Percentiles rank a stretch among this genome's conserved stretches.
Conservation (phyloP, 2,797 vertebrate species). For the Falco columbarius region DNA sequence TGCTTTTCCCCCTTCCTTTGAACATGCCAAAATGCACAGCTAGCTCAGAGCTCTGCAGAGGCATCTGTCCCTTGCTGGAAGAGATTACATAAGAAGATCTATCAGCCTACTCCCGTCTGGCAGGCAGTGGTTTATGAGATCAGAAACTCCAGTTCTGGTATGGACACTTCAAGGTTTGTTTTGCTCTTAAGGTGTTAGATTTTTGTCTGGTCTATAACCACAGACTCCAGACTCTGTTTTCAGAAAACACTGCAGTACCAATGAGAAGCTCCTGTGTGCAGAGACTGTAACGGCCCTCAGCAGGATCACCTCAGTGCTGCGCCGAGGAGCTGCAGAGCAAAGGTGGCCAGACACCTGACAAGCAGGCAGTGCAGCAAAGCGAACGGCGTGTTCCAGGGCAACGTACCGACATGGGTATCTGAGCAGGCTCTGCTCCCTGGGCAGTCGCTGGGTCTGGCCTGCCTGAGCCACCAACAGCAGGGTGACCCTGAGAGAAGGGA, state of each 20-base stretch:
- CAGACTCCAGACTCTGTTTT: neutral
- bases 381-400: neutral
- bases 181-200: neutral
- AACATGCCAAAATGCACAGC: neutral
- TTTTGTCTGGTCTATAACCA: neutral
- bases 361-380: rapidly evolving
- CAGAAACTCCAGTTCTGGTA: neutral
- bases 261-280: neutral
- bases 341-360: neutral
- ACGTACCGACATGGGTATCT: rapidly evolving
- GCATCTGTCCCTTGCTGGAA: constrained; percentile 51
- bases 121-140: neutral
- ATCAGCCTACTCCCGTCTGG: constrained; percentile 38
- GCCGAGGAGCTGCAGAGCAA: neutral
- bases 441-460: neutral
- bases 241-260: neutral
- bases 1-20: neutral
- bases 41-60: constrained; percentile 53
- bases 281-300: neutral
- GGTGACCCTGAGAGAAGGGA: neutral
- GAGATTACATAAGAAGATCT: constrained; percentile 35
- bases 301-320: neutral
- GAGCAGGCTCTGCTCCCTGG: neutral
- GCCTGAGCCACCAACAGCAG: neutral
- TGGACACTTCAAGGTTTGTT: neutral